Base-by-base conservation (phyloP, 2,797 vertebrate genomes). In the Neosilurus mollespiculum region DNA sequence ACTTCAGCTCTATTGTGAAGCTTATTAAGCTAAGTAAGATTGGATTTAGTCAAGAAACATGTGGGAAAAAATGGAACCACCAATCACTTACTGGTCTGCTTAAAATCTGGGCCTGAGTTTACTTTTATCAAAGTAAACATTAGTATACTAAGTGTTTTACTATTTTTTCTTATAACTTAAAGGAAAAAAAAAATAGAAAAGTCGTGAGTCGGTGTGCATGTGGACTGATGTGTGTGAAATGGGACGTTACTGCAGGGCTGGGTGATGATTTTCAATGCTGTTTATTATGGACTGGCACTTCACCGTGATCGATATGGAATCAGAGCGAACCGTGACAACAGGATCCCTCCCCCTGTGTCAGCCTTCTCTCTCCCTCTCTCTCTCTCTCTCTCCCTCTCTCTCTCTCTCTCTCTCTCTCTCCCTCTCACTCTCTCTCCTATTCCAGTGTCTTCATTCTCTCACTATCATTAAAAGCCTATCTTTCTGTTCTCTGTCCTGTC, bases 361-460 rank as follows among this genome's bases (percentile, higher is more conserved):
- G 24, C 37, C 16, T 9, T 37, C 30, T 53, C 2, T 78, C 20
- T 59, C n/a, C 78, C 62, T 76, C 78, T 22, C 26, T 26, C 53
- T 58, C 37, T 37, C 58, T 58, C 22, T 84, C 43, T 65, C 51
- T 20, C 11, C 59, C 76, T 53, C 37, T 69, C 53, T 70, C 30
- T 81, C 22, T 24, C 9, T 37, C 51, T 66, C 16, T 37, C 18
- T 59, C 30, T 65, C 54, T 51, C 15, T 71, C 66, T 69, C 77
- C 64, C 54, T 62, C 59, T 59, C 71, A 59, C 16, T 78, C 43
- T 37, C 14, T 5, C 20, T 71, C 86, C 87, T 88, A 85, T 87
- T 87, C 87, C 86, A 92, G 81, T 88, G 78, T 82, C 83, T 80
- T 69, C 79, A 69, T 70, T 58, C 14, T n/a, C 16, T 81, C n/a